A percentile compares a stretch with the other conserved stretches of the same genome.
Conservation (phyloP, 2,888 invertebrate species). For the Xestobium rufovillosum region DNA sequence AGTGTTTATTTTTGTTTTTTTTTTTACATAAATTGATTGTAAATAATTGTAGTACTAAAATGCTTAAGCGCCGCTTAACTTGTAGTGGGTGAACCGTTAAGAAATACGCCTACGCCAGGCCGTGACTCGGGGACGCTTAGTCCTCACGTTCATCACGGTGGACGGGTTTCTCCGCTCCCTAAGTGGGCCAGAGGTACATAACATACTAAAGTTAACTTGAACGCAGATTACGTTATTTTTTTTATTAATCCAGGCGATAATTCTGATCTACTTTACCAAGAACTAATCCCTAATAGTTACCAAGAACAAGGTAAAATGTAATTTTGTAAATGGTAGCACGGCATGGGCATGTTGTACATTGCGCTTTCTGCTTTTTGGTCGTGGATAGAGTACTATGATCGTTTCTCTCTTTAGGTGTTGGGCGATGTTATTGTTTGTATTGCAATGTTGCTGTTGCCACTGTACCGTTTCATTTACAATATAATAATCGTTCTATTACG, state of each 20-base stretch:
- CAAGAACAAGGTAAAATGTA: conserved; percentile 33
- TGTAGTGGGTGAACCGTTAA: conserved; percentile 49
- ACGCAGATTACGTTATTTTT: no score
- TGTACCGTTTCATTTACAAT: no score
- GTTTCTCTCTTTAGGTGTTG: background rate
- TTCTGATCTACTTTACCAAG: conserved; percentile 50
- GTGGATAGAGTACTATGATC: conserved; percentile 1
- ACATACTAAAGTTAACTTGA: no score
- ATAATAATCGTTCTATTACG: no score
- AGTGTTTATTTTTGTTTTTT: conserved; percentile 1
- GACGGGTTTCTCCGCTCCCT: conserved; percentile 50
- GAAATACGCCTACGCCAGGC: conserved; percentile 46
- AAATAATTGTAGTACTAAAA: conserved; percentile 10
- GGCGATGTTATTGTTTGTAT: conserved; percentile 5
- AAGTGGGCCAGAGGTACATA: conserved; percentile 55
- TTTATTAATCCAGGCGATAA: conserved; percentile 45
- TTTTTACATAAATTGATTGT: conserved; percentile 16
- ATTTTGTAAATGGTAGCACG: no score
- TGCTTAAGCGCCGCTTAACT: conserved; percentile 22
- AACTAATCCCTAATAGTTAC: conserved; percentile 43
- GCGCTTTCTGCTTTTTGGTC: conserved; percentile 5
- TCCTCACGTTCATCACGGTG: conserved; percentile 40
- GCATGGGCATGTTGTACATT: background rate
- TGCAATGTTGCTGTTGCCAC: no score
- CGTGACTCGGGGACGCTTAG: conserved; percentile 43